Conservation (phyloP, 2,888 invertebrate genomes). For the Gymnoscelis rufifasciata region DNA sequence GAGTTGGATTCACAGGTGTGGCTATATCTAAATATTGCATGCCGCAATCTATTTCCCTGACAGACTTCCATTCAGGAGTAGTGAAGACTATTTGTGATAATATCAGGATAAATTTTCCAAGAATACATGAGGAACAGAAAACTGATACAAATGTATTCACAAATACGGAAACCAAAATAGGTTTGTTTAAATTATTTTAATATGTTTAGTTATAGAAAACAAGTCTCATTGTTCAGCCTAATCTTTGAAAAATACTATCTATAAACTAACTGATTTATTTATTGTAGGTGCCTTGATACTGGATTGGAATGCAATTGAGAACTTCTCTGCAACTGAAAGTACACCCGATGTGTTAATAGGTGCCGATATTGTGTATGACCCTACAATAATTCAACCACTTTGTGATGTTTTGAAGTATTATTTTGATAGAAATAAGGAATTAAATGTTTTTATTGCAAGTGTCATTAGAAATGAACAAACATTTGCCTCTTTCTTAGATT, state of each 20-base stretch:
- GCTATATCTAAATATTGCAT: conserved; percentile 76
- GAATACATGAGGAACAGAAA: conserved; percentile 22
- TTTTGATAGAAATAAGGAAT: conserved; percentile 43
- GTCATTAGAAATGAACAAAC: conserved; percentile 82
- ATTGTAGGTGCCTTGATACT: conserved; percentile 49
- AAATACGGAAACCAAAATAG: conserved; percentile 33
- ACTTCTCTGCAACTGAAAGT: conserved; percentile 32
- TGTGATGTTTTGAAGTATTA: conserved; percentile 50
- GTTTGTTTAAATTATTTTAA: conserved; percentile 29
- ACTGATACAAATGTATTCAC: conserved; percentile 30
- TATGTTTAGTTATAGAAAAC: too few species aligned
- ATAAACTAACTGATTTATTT: conserved; percentile 14
- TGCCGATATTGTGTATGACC: conserved; percentile 70
- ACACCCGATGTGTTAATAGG: conserved; percentile 63
- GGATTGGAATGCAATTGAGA: conserved; percentile 55
- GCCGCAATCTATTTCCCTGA: conserved; percentile 78
- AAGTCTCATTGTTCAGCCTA: too few species aligned
- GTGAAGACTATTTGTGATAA: conserved; percentile 81
- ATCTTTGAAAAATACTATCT: too few species aligned
- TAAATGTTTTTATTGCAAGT: conserved; percentile 58
- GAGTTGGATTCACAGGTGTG: conserved; percentile 86
- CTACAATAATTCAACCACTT: conserved; percentile 52
- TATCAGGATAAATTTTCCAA: conserved; percentile 78
- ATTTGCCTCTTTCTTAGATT: conserved; percentile 74
- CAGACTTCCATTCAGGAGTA: conserved; percentile 85